A percentile compares a stretch with the other conserved stretches of the same genome.
Conservation (phyloP, 2,888 invertebrate species). For the Cybosia mesomella region DNA sequence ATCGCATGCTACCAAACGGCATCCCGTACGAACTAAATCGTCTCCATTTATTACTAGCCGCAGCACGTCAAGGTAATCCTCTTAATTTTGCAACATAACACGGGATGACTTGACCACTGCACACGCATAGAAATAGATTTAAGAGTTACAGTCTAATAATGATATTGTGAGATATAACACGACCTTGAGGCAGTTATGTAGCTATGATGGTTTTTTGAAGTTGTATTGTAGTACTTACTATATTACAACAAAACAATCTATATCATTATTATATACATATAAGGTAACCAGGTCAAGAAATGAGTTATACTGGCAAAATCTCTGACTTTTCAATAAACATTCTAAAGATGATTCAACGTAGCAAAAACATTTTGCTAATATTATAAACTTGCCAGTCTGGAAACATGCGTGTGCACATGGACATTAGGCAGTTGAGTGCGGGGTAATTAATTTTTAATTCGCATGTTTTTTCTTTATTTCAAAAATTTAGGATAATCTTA, state of each 20-base stretch:
- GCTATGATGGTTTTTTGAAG: constrained; percentile 34
- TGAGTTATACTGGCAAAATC: too few relatives aligned
- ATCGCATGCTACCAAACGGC: constrained; percentile 75
- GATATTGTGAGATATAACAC: constrained; percentile 54
- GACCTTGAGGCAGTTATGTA: constrained; percentile 55
- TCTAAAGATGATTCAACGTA: too few relatives aligned
- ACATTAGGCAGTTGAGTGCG: too few relatives aligned
- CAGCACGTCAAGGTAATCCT: constrained; percentile 59
- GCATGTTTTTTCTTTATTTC: too few relatives aligned
- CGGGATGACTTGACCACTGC: constrained; percentile 65
- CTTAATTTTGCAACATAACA: constrained; percentile 69
- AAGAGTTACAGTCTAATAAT: constrained; percentile 52
- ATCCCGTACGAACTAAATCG: constrained; percentile 69
- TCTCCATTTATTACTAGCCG: constrained; percentile 59
- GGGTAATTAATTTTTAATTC: too few relatives aligned
- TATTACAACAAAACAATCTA: constrained; percentile 22
- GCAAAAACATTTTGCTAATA: too few relatives aligned
- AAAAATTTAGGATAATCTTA: too few relatives aligned
- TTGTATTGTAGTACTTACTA: constrained; percentile 25
- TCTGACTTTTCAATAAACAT: too few relatives aligned
- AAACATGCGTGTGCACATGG: too few relatives aligned
- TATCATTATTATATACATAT: not conserved
- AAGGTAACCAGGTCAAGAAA: not conserved
- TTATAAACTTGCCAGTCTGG: too few relatives aligned
- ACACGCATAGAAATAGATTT: constrained; percentile 61